Base-by-base conservation (phyloP, 2,113 vertebrate species). In the Puntigrus tetrazona region DNA sequence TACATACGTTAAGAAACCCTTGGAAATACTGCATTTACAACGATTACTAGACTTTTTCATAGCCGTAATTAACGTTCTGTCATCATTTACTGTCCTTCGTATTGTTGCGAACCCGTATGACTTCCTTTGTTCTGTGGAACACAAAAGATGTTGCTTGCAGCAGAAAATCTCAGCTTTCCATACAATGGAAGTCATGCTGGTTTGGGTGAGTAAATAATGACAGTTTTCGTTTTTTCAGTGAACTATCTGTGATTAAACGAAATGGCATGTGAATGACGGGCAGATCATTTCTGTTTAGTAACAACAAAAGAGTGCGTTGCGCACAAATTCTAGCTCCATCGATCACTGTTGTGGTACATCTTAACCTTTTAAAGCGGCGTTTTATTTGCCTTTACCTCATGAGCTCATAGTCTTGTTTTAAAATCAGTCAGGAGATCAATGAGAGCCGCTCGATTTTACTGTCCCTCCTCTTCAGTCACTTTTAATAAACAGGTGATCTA, bases 401-500 rank as follows among this genome's bases (percentile, higher is more conserved):
- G 57, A 27, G 70, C 61, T 81, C 70, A 27, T 45, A 4, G 55
- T 79, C 57, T 79, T 38, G 55, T 61, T 61, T 41, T 61, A 43
- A 20, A 78, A 78, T 61, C 77, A 59, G 82, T 57, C 18, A 34
- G 75, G 36, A 63, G 59, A 83, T 75, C 82, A 83, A 83, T 75
- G 81, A 81, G 29, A 50, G 59, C 72, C 36, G 38, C 73, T 81
- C 43, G 18, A 43, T 47, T 83, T 75, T 83, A 83, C 61, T 22
- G 59, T 45, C 63, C 34, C 41, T 82, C 22, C 72, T 59, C 55
- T 14, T 34, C 80, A 13, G 75, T 73, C 52, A 63, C 52, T 45
- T 78, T 73, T 78, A 83, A 83, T 86, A 78, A 76, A 83, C 13
- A 79, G 36, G 11, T 25, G 22, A 79, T 79, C n/a, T 43, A 29